phyloP scores from a whole-genome alignment of 1,140 invertebrate genomes.

The Parapsyche elsis region DNA sequence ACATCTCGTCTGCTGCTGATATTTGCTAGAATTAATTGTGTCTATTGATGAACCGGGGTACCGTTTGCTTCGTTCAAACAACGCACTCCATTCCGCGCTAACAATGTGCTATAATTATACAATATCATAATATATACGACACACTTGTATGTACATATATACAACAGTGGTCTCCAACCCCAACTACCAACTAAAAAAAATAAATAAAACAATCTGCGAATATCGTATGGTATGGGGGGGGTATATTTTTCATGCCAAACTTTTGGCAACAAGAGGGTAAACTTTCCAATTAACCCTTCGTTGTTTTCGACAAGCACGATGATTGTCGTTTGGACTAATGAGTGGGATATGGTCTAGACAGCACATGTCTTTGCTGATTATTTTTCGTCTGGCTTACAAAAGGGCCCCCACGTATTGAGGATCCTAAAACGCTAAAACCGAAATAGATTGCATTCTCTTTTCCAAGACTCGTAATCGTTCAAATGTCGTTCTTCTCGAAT shows the following conservation, averaged over 20 bases:
- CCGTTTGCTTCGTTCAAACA: too few species aligned
- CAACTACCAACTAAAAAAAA: too few species aligned
- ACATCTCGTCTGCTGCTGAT: background rate
- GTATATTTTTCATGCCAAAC: too few species aligned
- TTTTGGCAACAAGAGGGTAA: background rate
- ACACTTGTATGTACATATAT: too few species aligned
- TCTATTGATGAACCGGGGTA: background rate
- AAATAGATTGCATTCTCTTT: constrained; percentile 1
- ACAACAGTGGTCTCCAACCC: too few species aligned
- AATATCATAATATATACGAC: too few species aligned
- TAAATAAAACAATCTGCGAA: too few species aligned
- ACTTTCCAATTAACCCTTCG: constrained; percentile 13
- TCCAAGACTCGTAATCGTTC: too few species aligned
- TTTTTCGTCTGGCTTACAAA: background rate
- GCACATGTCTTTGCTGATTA: constrained; percentile 2
- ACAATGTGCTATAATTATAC: too few species aligned
- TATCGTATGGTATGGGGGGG: too few species aligned
- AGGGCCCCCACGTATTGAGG: background rate
- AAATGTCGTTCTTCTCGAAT: background rate
- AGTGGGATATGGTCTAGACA: background rate
- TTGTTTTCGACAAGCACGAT: background rate
- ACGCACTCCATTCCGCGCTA: too few species aligned
- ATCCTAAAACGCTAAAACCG: background rate
- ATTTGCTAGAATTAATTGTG: background rate
- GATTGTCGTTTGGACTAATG: background rate